These are phyloP conservation scores for Nyctalus aviator DNA, from an alignment of 2,797 vertebrate species.

Conservation along the genomic window DNA sequence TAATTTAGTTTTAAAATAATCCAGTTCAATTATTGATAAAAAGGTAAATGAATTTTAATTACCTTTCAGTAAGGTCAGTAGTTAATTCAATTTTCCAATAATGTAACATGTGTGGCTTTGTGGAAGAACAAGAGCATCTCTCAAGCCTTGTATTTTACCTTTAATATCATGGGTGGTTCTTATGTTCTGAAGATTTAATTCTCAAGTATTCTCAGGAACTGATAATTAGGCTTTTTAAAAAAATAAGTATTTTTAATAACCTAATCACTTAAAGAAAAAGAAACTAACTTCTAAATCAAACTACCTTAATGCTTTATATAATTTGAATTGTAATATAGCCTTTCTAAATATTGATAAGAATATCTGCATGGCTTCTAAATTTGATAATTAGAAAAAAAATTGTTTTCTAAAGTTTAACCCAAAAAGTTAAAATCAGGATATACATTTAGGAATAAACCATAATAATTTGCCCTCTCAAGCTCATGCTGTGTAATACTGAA, in stretches of 20 bases:
- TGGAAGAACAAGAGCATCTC: background rate
- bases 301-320: background rate
- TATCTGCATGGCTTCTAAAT: background rate
- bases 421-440: background rate
- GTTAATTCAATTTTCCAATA: background rate
- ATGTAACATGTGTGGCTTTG: background rate
- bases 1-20: background rate
- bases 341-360: background rate
- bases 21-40: background rate
- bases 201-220: background rate
- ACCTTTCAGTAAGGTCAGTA: background rate
- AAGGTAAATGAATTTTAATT: background rate
- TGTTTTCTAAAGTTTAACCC: background rate
- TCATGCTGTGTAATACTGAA: background rate
- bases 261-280: background rate
- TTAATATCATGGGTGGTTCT: background rate
- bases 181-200: background rate
- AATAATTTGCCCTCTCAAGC: background rate
- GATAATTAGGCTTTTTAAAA: slow-evolving; percentile 8
- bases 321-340: background rate
- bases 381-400: background rate
- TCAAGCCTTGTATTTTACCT: background rate
- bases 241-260: slow-evolving; percentile 38
- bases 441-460: background rate
- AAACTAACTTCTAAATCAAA: background rate